phyloP scores from a whole-genome alignment of 2,113 vertebrate genomes.

The Tyrannus savana region DNA sequence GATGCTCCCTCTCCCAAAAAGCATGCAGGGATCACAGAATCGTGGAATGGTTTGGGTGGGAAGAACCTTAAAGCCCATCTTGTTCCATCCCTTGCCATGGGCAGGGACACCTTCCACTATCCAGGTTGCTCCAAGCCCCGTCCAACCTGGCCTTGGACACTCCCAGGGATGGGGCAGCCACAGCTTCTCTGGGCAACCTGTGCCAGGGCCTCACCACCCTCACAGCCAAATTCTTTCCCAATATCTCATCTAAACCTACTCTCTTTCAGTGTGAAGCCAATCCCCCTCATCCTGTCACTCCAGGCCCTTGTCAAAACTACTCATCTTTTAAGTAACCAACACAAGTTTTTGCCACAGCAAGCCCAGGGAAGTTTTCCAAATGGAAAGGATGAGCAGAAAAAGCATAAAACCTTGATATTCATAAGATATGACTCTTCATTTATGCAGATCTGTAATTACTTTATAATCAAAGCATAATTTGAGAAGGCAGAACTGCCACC shows the following conservation, averaged over 20 bases:
- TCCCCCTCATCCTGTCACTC: background rate
- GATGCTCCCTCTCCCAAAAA: background rate
- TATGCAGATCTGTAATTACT: background rate
- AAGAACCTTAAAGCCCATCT: background rate
- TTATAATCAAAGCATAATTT: background rate
- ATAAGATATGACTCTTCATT: background rate
- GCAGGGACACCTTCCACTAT: background rate
- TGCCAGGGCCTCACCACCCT: background rate
- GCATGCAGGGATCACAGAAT: background rate
- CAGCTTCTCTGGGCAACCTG: background rate
- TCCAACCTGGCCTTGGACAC: background rate
- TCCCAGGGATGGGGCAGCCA: background rate
- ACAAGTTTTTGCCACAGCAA: background rate
- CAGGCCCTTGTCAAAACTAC: background rate
- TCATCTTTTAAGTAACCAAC: background rate
- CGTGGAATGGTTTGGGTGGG: background rate
- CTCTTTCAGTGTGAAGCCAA: background rate
- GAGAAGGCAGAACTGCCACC: background rate
- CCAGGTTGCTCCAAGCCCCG: background rate
- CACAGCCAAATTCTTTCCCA: background rate
- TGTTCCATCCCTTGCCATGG: background rate
- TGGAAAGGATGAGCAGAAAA: background rate
- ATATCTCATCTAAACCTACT: background rate
- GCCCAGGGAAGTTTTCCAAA: background rate
- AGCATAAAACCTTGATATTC: rapidly evolving